Evolutionary conservation across 2,888 invertebrate genomes (phyloP).

Genomic region (Meghimatium bilineatum): DNA sequence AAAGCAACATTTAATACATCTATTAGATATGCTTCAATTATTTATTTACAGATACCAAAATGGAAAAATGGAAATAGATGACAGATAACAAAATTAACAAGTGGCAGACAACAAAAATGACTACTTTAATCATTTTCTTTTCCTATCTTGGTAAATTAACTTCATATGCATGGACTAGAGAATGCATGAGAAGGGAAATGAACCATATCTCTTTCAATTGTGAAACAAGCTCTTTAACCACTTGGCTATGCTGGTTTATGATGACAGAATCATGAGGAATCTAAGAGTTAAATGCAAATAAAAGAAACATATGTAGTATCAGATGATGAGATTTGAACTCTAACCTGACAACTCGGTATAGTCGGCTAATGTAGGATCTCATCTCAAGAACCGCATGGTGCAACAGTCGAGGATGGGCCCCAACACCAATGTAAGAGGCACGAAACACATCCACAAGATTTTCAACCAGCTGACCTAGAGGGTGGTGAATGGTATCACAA

Average conservation of each 20-base stretch:
- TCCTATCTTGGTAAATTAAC: no score
- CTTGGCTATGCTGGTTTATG: background rate
- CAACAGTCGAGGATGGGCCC: conserved; percentile 87
- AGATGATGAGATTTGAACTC: background rate
- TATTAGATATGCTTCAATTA: no score
- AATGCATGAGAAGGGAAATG: no score
- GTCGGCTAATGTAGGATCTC: conserved; percentile 80
- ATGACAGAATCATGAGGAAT: background rate
- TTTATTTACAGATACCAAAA: no score
- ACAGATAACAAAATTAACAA: no score
- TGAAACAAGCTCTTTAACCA: no score
- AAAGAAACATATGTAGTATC: background rate
- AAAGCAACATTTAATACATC: no score
- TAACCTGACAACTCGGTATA: conserved; percentile 75
- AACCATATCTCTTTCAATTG: no score
- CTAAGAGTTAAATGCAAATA: background rate
- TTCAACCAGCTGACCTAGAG: conserved; percentile 84
- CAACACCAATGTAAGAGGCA: conserved; percentile 87
- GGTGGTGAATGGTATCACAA: conserved; percentile 85
- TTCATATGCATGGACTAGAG: no score
- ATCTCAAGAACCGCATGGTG: conserved; percentile 90
- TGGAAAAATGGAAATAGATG: no score
- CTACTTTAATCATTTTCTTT: no score
- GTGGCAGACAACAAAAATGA: no score
- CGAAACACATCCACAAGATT: conserved; percentile 86